Evolutionary conservation across 2,797 vertebrate species (phyloP), one percentile per base, ranked within the genome.

Genomic region (Erithacus rubecula): DNA sequence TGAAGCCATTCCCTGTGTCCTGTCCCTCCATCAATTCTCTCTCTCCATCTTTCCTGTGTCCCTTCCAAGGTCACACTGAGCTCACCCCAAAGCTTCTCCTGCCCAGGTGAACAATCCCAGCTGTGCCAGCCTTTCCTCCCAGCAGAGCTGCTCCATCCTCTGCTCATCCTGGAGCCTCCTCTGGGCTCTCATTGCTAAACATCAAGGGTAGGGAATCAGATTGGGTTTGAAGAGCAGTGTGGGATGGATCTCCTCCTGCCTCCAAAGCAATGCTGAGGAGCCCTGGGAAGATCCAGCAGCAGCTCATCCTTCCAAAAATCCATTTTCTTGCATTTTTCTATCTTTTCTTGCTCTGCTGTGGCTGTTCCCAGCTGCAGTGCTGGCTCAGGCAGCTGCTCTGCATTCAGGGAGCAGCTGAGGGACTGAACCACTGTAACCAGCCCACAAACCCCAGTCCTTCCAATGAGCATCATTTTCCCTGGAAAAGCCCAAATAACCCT

Each of bases 401-500:
- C 27, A 52, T 82, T 87, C 76, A 47, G 58, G 47, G 34, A 71
- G 76, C 68, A 78, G 69, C 29, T 30, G n/a, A 27, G 69, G 69
- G 71, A 70, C 69, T 36, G 47, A 76, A 16, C 46, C 60, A 37
- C 37, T 29, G 30, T 68, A 94, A 83, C 56, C 74, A 87, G 39
- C 65, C 79, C 47, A 49, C 7, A 3, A 77, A 87, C 56, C 49
- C 72, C 47, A 68, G 26, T 58, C 76, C 51, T 89, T 74, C 68
- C 92, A 80, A 5, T 13, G 71, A 88, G n/a, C 32, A 70, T n/a
- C 29, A 0, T 80, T 91, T 95, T 86, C 87, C 67, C 67, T 72
- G 59, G 62, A 77, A 95, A 93, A 92, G 39, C 78, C 87, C 81
- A 81, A 95, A 83, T 69, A 94, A 93, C 78, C 75, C 87, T 90